Percentiles rank a stretch among this genome's conserved stretches.
Conservation (phyloP, 1,140 invertebrate genomes). For the Lerema accius region DNA sequence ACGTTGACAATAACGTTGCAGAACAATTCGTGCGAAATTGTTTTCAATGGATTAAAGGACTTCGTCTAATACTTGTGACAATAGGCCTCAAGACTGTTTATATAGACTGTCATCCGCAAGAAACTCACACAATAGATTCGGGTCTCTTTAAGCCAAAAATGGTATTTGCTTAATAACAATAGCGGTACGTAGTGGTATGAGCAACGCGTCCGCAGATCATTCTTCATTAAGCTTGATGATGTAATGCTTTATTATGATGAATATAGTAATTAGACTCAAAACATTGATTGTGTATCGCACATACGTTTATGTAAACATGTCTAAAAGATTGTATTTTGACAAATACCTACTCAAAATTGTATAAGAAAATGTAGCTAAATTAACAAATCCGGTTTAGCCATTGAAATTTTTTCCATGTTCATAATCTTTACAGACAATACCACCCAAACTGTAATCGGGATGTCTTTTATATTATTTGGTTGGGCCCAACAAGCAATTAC, state of each 20-base stretch:
- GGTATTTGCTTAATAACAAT: constrained; percentile 55
- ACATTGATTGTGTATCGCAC: too few relatives aligned
- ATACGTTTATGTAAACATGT: too few relatives aligned
- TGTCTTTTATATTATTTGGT: constrained; percentile 45
- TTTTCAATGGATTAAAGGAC: constrained; percentile 71
- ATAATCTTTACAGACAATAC: constrained; percentile 11
- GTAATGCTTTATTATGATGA: too few relatives aligned
- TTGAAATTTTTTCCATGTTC: too few relatives aligned
- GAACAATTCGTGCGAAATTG: constrained; percentile 70
- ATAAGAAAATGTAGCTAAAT: too few relatives aligned
- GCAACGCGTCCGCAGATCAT: constrained; percentile 36
- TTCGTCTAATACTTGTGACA: constrained; percentile 60
- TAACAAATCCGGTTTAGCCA: too few relatives aligned
- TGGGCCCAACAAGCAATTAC: constrained; percentile 23
- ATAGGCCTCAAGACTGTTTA: constrained; percentile 65
- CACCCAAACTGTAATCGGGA: constrained; percentile 35
- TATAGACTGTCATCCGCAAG: constrained; percentile 70
- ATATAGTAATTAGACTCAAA: too few relatives aligned
- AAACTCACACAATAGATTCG: constrained; percentile 56
- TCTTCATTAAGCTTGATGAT: constrained; percentile 14
- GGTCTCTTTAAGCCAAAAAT: constrained; percentile 63
- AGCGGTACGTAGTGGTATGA: constrained; percentile 43
- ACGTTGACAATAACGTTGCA: constrained; percentile 52
- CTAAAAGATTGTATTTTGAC: too few relatives aligned
- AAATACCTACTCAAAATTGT: too few relatives aligned